Base-by-base conservation (phyloP, 2,888 invertebrate genomes). In the Eurois occulta region DNA sequence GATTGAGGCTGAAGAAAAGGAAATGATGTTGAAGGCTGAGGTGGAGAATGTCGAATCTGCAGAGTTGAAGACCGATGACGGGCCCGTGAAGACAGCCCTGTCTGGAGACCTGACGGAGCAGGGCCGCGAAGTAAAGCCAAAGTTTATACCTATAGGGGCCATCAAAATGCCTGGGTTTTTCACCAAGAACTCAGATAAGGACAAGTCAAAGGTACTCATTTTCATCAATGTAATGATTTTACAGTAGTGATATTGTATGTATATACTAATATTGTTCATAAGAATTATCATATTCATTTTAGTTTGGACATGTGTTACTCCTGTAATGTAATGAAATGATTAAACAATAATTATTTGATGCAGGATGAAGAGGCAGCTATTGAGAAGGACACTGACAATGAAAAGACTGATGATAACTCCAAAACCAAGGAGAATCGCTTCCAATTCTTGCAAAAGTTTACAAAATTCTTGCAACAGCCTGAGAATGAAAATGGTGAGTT, bases 151-250 rank as follows among this genome's bases (percentile, higher is more conserved):
- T 8, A 98, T 98, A 90, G 98, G 98, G 71, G 98, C 98, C n/a
- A 98, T 98, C 85, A 98, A 98, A 95, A 98, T 98, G 97, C 98
- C 98, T 8, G 98, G 98, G 28, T 98, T 98, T 95, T 98, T 98
- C 91, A 98, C 98, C 80, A 97, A 98, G 88, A 98, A 98, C 92
- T 98, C 98, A 87, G 98, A 98, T 84, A 98, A 97, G 92, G 98
- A 98, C 93, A 98, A 97, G 87, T 97, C 97, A 94, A 98, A 97
- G 97, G 98, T 98, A 95, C 10, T 18, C 84, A 24, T 65, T 64
- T 65, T 21, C n/a, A 32, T 1, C 16, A 74, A 41, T 41, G 1
- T 48, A 58, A 62, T 77, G 11, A 46, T 58, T 72, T 28, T 52
- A 10, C 18, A 52, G 18, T 13, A 48, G 18, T 58, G 5, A 18